A percentile compares a stretch with the other conserved stretches of the same genome.
phyloP scores from a whole-genome alignment of 1,140 invertebrate species.

The Drosophila virilis region DNA sequence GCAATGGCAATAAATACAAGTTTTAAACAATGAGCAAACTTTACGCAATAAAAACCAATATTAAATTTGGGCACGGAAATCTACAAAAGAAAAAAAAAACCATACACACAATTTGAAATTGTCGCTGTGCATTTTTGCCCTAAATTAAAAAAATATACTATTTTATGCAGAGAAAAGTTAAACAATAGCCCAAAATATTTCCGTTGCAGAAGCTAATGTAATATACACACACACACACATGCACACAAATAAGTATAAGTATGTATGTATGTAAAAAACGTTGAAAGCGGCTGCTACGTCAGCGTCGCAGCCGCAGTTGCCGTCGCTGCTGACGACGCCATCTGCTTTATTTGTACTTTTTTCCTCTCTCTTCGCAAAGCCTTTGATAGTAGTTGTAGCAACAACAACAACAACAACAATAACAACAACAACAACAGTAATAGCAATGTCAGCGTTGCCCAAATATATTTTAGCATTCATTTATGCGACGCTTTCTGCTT shows the following conservation, averaged over 20 bases:
- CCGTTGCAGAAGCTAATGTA: constrained; percentile 30
- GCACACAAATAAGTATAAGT: neutral
- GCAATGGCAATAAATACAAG: constrained; percentile 45
- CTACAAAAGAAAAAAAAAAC: constrained; percentile 42
- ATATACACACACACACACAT: constrained; percentile 16
- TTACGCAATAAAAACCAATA: constrained; percentile 55
- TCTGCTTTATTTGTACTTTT: constrained; percentile 54
- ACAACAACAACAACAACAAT: constrained; percentile 54
- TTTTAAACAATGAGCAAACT: constrained; percentile 53
- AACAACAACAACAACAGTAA: constrained; percentile 56
- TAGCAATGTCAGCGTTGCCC: constrained; percentile 49
- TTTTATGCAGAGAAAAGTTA: constrained; percentile 17
- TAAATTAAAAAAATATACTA: constrained; percentile 24
- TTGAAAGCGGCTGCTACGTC: constrained; percentile 16
- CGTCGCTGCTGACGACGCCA: constrained; percentile 20
- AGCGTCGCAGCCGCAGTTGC: constrained; percentile 17
- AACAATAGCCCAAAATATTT: constrained; percentile 37
- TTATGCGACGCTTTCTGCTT: constrained; percentile 65
- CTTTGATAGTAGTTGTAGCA: constrained; percentile 72
- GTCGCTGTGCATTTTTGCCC: constrained; percentile 14
- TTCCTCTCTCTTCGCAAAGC: constrained; percentile 53
- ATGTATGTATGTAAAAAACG: neutral
- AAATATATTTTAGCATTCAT: constrained; percentile 79
- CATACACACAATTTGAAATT: constrained; percentile 1
- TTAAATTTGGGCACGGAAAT: constrained; percentile 44